A percentile compares a stretch with the other conserved stretches of the same genome.
These are phyloP conservation scores for Mongoloraphidia duomilia DNA, from an alignment of 2,888 invertebrate species.

Conservation along the genomic window DNA sequence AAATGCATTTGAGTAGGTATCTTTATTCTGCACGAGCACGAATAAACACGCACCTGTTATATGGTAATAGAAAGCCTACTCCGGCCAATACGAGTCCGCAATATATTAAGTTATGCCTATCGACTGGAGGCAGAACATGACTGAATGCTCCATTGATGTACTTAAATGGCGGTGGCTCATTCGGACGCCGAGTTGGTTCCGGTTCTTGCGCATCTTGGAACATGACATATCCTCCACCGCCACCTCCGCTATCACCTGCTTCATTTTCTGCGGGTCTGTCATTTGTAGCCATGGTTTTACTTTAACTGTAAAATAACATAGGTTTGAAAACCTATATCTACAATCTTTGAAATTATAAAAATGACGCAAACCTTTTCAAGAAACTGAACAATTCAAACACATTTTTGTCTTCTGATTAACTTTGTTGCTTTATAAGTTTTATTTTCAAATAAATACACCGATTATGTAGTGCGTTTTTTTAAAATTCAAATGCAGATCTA, in stretches of 20 bases:
- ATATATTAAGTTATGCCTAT: constrained; percentile 57
- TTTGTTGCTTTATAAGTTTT: no score
- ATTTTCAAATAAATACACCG: no score
- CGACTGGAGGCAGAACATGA: constrained; percentile 52
- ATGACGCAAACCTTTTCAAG: no score
- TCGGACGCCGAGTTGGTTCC: constrained; percentile 51
- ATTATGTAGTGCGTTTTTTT: no score
- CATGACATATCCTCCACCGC: not conserved
- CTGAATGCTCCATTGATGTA: constrained; percentile 33
- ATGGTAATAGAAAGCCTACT: constrained; percentile 78
- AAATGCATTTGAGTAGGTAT: not conserved
- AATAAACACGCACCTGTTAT: constrained; percentile 57
- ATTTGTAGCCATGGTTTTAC: no score
- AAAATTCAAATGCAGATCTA: no score
- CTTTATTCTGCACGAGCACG: not conserved
- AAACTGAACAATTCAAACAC: no score
- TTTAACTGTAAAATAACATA: no score
- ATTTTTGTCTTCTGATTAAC: no score
- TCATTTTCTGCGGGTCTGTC: no score
- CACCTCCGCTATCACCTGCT: not conserved
- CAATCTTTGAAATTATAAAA: no score
- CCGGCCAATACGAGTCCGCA: constrained; percentile 69
- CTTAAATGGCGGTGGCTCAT: constrained; percentile 30
- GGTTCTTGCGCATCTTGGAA: constrained; percentile 44
- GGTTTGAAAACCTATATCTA: no score